A percentile compares a stretch with the other conserved stretches of the same genome.
Evolutionary conservation across 2,888 invertebrate genomes (phyloP).

Genomic region (Heliconius ismenius): DNA sequence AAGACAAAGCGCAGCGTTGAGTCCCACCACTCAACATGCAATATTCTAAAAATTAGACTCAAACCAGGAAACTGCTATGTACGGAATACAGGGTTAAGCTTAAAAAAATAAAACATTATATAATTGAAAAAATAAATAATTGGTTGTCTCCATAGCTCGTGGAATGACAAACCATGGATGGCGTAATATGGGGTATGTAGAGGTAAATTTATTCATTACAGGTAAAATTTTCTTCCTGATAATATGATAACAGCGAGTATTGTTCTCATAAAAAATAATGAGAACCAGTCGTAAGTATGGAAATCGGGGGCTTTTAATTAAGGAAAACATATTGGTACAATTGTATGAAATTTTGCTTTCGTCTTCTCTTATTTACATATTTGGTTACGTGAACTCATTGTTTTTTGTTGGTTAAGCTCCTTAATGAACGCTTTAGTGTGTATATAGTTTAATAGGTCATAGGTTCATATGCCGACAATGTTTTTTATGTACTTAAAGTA

Average conservation of each 20-base stretch:
- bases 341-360: not conserved
- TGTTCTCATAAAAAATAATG: conserved; percentile 28
- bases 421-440: not conserved
- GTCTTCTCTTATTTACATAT: not conserved
- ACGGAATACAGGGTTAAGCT: not conserved
- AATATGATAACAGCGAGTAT: conserved; percentile 27
- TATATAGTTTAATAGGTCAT: not conserved
- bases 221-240: conserved; percentile 22
- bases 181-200: not conserved
- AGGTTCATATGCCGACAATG: not conserved
- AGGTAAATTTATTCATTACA: conserved; percentile 12
- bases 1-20: no score
- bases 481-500: not conserved
- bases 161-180: not conserved
- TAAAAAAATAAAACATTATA: not conserved
- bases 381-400: not conserved
- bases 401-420: not conserved
- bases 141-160: not conserved
- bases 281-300: conserved; percentile 21
- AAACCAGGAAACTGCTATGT: not conserved
- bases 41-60: no score
- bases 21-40: no score
- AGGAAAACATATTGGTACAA: conserved; percentile 20
- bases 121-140: not conserved
- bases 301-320: conserved; percentile 26